phyloP scores from a whole-genome alignment of 2,113 vertebrate species.

The Microcebus lehilahytsara region DNA sequence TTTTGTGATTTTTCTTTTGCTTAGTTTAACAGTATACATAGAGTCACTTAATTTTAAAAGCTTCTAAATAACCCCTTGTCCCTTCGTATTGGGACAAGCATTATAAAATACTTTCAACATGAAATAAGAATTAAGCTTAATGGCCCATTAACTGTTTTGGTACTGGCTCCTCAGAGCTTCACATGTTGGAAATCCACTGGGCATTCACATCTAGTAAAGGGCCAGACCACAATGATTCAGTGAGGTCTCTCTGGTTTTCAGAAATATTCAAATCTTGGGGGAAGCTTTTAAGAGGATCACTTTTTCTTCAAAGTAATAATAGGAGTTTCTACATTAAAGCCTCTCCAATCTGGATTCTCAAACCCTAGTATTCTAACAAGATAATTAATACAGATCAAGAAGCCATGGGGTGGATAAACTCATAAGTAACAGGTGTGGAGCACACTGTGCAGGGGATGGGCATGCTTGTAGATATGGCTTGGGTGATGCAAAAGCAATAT shows the following conservation, averaged over 20 bases:
- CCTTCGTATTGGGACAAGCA: not conserved
- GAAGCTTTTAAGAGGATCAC: not conserved
- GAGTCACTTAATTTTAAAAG: conserved; percentile 8
- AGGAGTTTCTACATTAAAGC: not conserved
- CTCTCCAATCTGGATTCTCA: not conserved
- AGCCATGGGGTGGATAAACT: not conserved
- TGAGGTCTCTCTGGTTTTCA: not conserved
- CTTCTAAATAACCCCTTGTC: not conserved
- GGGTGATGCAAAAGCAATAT: too few relatives aligned
- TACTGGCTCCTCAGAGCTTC: not conserved
- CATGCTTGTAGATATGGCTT: too few relatives aligned
- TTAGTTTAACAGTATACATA: not conserved
- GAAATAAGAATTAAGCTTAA: not conserved
- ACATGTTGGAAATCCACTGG: not conserved
- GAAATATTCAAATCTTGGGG: not conserved
- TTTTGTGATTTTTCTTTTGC: conserved; percentile 20
- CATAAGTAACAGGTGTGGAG: too few relatives aligned
- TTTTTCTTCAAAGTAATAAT: not conserved
- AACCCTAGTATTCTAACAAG: not conserved
- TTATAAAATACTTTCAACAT: not conserved
- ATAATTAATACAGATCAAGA: not conserved
- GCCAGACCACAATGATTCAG: not conserved
- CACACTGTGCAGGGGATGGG: too few relatives aligned
- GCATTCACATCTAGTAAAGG: not conserved
- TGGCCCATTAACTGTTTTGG: not conserved